Base-by-base conservation (phyloP, 1,140 invertebrate species). In the Dendrolimus punctatus region DNA sequence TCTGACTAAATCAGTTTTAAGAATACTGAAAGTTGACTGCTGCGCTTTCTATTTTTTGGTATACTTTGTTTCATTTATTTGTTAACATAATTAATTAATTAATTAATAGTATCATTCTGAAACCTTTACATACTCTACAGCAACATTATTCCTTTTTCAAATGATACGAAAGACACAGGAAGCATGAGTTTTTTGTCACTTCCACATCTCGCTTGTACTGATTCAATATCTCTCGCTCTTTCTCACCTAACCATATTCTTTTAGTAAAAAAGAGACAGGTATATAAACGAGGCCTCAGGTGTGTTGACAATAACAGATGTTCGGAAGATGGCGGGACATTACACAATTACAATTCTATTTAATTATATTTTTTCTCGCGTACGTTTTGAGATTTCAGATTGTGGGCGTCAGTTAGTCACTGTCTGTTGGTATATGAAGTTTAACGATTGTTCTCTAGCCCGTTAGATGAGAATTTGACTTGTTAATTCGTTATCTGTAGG, bases 91-190 rank as follows among this genome's bases (percentile, higher is more conserved):
- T 23, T 23, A 23, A 23, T 23, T 23, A 23, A 23, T 23, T 23
- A 23, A 23, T 23, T 23, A 23, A 2, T 23, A 23, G 23, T 23
- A 23, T 23, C 23, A 23, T 23, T 82, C 69, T 78, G 7, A 4
- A 10, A 37, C 45, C 40, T 44, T 48, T 46, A 38, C 49, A 43
- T 72, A 65, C 80, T 73, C 80, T 80, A 60, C 55, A 50, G 60
- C 58, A 77, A 58, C 73, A 74, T 80, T 81, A 86, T 80, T 82
- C 73, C 76, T 80, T 81, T 82, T 85, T 81, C 77, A 81, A 83
- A 85, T 85, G 77, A 84, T 86, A 83, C 76, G 71, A 86, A 84
- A 86, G 80, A 84, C 82, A 86, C 82, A 86, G 82, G 80, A 86
- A 86, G 78, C 82, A 68, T 71, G 73, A 81, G 76, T 86, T 85